Conservation (phyloP, 1,140 invertebrate species). For the Platyscapa corneri region DNA sequence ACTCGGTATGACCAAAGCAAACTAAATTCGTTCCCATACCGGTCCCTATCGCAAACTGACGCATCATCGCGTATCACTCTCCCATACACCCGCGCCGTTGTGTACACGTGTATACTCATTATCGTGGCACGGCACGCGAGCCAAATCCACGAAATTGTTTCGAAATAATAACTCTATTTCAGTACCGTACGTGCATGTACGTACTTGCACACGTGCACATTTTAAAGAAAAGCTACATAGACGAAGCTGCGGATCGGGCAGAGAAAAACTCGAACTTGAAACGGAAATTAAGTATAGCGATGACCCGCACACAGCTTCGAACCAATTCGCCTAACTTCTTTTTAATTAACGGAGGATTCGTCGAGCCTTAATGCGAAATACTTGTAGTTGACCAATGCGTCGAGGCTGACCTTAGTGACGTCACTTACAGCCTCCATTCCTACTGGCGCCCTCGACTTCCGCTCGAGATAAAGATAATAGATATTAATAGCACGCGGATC, state of each 20-base stretch:
- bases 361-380: constrained; percentile 72
- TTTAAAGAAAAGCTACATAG: too few relatives aligned
- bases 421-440: constrained; percentile 60
- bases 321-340: constrained; percentile 66
- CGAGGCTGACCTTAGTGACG: constrained; percentile 61
- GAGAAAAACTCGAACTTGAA: not conserved
- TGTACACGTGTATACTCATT: constrained; percentile 40
- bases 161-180: constrained; percentile 65
- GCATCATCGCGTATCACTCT: not conserved
- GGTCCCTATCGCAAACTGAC: constrained; percentile 21
- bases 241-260: not conserved
- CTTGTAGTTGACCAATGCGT: constrained; percentile 69
- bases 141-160: constrained; percentile 58
- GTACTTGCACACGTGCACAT: too few relatives aligned
- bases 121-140: constrained; percentile 50
- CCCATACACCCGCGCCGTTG: not conserved
- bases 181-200: too few relatives aligned
- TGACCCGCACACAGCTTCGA: too few relatives aligned
- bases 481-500: constrained; percentile 67
- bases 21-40: constrained; percentile 56
- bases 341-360: constrained; percentile 67
- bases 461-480: constrained; percentile 64
- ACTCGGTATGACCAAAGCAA: not conserved
- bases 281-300: too few relatives aligned
- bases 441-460: constrained; percentile 62